These are phyloP conservation scores for Drosophila borborema DNA, from an alignment of 2,888 invertebrate species.

Conservation along the genomic window DNA sequence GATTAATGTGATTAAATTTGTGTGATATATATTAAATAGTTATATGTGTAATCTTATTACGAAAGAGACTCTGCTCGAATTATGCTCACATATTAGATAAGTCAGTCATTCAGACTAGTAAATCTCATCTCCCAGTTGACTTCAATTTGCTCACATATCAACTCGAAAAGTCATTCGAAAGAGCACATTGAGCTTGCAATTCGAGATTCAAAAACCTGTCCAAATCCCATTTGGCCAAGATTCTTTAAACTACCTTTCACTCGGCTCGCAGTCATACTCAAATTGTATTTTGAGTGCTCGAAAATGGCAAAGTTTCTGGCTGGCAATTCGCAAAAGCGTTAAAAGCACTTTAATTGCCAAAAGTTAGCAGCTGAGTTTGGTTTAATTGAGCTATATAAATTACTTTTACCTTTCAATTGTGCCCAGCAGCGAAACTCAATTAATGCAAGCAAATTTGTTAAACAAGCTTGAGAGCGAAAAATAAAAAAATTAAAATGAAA, in stretches of 20 bases:
- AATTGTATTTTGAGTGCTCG: conserved; percentile 42
- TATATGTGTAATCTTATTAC: neutral
- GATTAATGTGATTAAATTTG: conserved; percentile 1
- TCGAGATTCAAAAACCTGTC: neutral
- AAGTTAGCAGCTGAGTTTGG: conserved; percentile 39
- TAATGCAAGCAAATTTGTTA: conserved; percentile 33
- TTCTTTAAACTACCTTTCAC: conserved; percentile 13
- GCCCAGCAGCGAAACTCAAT: conserved; percentile 46
- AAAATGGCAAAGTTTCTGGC: conserved; percentile 37
- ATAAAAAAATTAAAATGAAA: neutral
- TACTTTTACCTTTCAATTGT: conserved; percentile 70
- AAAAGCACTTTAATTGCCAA: conserved; percentile 51
- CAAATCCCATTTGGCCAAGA: neutral
- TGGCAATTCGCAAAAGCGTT: conserved; percentile 41
- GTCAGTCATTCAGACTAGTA: neutral
- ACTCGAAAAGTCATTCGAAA: neutral
- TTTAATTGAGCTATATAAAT: conserved; percentile 71
- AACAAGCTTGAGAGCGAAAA: conserved; percentile 14
- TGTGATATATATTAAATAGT: neutral
- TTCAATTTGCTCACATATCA: neutral
- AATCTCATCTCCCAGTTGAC: neutral
- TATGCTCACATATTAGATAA: neutral
- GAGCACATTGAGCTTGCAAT: neutral
- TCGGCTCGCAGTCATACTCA: conserved; percentile 15
- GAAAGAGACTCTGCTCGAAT: neutral